phyloP scores from a whole-genome alignment of 1,140 invertebrate species.

The Saccostrea glomerata region DNA sequence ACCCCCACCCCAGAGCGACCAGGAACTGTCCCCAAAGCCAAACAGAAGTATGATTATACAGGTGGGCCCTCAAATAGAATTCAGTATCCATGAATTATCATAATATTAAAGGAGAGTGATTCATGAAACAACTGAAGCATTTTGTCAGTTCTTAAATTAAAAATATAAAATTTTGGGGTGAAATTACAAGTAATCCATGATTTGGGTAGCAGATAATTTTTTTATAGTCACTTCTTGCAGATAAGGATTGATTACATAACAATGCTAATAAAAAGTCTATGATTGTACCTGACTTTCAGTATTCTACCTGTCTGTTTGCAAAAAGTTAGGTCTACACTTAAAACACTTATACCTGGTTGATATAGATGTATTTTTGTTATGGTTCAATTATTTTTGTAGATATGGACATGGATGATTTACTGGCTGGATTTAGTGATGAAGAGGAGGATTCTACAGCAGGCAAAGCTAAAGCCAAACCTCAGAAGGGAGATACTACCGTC shows the following conservation, averaged over 20 bases:
- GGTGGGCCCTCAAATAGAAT: conserved; percentile 56
- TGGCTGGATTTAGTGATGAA: conserved; percentile 72
- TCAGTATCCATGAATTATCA: neutral
- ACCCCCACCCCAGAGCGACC: conserved; percentile 65
- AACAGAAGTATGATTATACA: conserved; percentile 69
- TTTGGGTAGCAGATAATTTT: no score
- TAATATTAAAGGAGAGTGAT: neutral
- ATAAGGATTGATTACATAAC: no score
- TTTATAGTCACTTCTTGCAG: no score
- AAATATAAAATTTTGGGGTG: no score
- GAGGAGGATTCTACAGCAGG: conserved; percentile 62
- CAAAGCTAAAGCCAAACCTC: conserved; percentile 58
- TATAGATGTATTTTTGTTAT: no score
- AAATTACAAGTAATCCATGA: no score
- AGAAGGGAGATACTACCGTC: conserved; percentile 53
- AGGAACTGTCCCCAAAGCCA: conserved; percentile 71
- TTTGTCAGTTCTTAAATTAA: neutral
- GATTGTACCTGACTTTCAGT: no score
- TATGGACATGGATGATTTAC: conserved; percentile 75
- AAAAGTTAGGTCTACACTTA: no score
- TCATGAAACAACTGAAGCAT: neutral
- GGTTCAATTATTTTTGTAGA: conserved; percentile 59
- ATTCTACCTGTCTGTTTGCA: no score
- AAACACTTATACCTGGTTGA: no score
- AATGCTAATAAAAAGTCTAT: no score